phyloP scores from a whole-genome alignment of 2,888 invertebrate genomes.

The Congeria kusceri region DNA sequence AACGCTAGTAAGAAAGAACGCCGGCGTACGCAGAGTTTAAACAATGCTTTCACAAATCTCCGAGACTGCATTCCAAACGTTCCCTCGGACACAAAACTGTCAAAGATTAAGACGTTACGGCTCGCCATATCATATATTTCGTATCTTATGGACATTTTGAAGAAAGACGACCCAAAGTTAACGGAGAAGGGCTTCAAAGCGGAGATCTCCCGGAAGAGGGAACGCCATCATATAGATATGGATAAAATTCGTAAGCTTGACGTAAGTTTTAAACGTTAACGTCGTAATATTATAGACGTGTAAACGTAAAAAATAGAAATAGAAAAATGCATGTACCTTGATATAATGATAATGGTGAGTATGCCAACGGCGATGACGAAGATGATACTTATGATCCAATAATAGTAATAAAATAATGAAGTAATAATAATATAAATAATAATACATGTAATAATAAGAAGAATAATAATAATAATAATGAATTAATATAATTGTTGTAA shows the following conservation, averaged over 20 bases:
- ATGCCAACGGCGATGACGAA: no score
- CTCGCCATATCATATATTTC: constrained; percentile 90
- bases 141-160: constrained; percentile 94
- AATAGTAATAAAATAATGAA: no score
- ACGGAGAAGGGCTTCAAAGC: constrained; percentile 91
- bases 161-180: constrained; percentile 91
- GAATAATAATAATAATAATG: no score
- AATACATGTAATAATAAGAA: no score
- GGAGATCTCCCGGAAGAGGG: constrained; percentile 88
- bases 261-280: constrained; percentile 38
- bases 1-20: constrained; percentile 99
- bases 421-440: no score
- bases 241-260: constrained; percentile 50
- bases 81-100: constrained; percentile 97
- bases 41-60: constrained; percentile 96
- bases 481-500: no score
- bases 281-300: background rate
- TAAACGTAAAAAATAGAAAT: no score
- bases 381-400: no score
- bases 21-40: constrained; percentile 96
- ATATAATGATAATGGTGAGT: no score
- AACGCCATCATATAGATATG: constrained; percentile 62
- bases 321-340: no score
- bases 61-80: constrained; percentile 98
- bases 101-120: constrained; percentile 96